Evolutionary conservation across 1,140 invertebrate genomes (phyloP).

Genomic region (Chrysomallon squamiferum): DNA sequence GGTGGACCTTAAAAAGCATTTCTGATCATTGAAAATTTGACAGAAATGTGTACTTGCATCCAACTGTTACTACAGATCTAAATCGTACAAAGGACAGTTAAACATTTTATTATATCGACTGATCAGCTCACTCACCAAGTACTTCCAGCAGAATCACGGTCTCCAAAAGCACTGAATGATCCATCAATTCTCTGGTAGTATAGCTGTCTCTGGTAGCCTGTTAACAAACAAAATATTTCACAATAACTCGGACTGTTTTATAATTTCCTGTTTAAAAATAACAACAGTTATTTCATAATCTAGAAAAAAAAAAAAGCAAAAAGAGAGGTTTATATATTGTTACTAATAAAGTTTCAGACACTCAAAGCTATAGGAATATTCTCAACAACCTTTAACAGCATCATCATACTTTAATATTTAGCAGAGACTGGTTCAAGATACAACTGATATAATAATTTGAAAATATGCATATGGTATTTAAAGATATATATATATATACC

Average conservation of each 20-base stretch:
- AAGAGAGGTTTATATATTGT: background rate
- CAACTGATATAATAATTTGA: background rate
- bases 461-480: background rate
- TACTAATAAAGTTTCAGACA: background rate
- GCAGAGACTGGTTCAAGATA: background rate
- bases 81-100: too few relatives aligned
- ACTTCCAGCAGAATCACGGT: slow-evolving; percentile 80
- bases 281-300: too few relatives aligned
- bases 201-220: slow-evolving; percentile 90
- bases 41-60: too few relatives aligned
- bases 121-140: slow-evolving; percentile 75
- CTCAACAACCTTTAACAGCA: background rate
- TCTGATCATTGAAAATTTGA: too few relatives aligned
- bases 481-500: background rate
- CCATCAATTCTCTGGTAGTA: slow-evolving; percentile 88
- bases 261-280: too few relatives aligned
- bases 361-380: background rate
- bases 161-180: slow-evolving; percentile 93
- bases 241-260: too few relatives aligned
- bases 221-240: too few relatives aligned
- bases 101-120: too few relatives aligned
- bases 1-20: too few relatives aligned
- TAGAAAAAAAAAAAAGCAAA: background rate
- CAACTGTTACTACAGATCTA: too few relatives aligned
- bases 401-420: background rate